These are phyloP conservation scores for Troglohyphantes excavatus DNA, from an alignment of 2,888 invertebrate genomes.

Conservation along the genomic window DNA sequence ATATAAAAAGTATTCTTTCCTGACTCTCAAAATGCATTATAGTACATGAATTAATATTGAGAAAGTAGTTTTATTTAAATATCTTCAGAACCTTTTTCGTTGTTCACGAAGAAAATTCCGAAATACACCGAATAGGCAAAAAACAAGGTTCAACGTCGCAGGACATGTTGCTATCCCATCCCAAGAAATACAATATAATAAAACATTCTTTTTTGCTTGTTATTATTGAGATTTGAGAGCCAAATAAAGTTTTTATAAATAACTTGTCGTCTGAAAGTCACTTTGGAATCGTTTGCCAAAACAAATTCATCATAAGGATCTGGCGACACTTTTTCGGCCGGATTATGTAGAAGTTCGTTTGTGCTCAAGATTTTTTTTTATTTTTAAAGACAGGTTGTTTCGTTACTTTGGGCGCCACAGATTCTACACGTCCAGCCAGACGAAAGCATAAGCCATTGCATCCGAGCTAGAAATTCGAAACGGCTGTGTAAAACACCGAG, in stretches of 20 bases:
- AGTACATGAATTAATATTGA: no score
- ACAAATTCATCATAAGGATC: constrained; percentile 55
- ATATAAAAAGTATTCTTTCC: no score
- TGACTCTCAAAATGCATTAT: no score
- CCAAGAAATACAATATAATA: constrained; percentile 8
- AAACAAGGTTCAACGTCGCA: neutral
- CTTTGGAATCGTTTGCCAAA: constrained; percentile 60
- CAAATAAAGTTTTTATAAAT: constrained; percentile 14
- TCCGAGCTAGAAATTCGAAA: no score
- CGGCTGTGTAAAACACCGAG: no score
- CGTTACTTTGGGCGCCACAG: no score
- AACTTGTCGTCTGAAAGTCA: constrained; percentile 56
- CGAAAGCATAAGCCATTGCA: no score
- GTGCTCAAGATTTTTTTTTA: neutral
- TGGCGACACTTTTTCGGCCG: neutral
- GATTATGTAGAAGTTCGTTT: constrained; percentile 10
- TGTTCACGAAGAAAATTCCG: neutral
- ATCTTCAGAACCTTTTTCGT: no score
- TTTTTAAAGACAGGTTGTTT: no score
- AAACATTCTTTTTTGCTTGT: neutral
- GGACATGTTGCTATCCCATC: neutral
- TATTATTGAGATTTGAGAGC: neutral
- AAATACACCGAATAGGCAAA: neutral
- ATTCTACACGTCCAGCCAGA: no score
- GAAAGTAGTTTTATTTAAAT: no score